Base-by-base conservation (phyloP, 2,113 vertebrate genomes). In the Piaya cayana region DNA sequence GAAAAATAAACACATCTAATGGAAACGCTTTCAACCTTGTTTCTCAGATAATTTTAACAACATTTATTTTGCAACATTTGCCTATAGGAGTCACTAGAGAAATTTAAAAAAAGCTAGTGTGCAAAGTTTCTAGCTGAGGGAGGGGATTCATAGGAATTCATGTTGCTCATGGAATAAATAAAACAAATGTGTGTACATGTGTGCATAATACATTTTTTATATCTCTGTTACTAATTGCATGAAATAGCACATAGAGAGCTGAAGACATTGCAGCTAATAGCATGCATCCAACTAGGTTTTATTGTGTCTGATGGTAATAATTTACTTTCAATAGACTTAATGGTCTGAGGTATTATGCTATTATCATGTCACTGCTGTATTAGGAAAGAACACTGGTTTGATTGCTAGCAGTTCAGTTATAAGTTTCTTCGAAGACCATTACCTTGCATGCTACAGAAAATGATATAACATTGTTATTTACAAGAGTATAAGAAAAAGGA, bases 271-370 rank as follows among this genome's bases (percentile, higher is more conserved):
- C 30, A 72, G 47, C 6, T n/a, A 36, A 64, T 12, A 88, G 17
- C 18, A 69, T 71, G 69, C 49, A 79, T 82, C 65, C 15, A 29
- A 79, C 67, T 72, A 72, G 58, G 32, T 91, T 96, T 95, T 97
- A 94, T 76, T 2, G 2, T 53, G 20, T 72, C 62, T 96, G 88
- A 96, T 58, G 78, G 74, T 82, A 93, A 90, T 83, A 94, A 97
- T 96, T 95, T 95, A 75, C 84, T 91, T 96, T 88, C 77, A 90
- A n/a, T 76, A 86, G 90, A 60, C 27, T 93, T 96, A 95, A 97
- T 94, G 88, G 91, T 47, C 90, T 83, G 47, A 88, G 69, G 52
- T 94, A 82, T 96, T 88, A 90, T 76, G 81, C 82, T 88, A 94
- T 97, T 96, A 97, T 83, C 85, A 72, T 89, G 90, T 97, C 94